Conservation (phyloP, 2,888 invertebrate genomes). For the Oligia latruncula region DNA sequence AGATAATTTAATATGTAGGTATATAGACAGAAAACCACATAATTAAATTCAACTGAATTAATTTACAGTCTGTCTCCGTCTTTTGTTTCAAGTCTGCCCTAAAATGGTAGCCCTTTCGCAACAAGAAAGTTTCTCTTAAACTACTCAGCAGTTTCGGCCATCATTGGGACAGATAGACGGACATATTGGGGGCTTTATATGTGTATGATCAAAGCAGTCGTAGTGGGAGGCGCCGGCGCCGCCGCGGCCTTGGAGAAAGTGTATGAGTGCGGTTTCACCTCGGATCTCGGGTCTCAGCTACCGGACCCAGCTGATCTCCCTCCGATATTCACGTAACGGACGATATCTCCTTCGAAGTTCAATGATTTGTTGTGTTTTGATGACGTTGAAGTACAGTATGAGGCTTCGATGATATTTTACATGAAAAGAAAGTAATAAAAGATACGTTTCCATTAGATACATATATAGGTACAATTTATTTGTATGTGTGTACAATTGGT, state of each 20-base stretch:
- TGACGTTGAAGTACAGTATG: conserved; percentile 8
- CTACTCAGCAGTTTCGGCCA: conserved; percentile 26
- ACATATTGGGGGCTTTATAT: conserved; percentile 58
- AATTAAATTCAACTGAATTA: not conserved
- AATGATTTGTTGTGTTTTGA: conserved; percentile 51
- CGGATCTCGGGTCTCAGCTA: conserved; percentile 69
- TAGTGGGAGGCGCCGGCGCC: conserved; percentile 76
- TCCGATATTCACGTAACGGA: conserved; percentile 67
- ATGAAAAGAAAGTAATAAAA: not conserved
- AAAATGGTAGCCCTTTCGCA: conserved; percentile 6
- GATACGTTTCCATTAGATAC: not conserved
- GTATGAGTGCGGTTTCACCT: conserved; percentile 80
- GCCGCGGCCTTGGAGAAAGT: conserved; percentile 87
- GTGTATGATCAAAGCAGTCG: conserved; percentile 50
- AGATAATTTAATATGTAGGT: not conserved
- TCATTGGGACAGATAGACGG: conserved; percentile 44
- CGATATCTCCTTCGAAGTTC: conserved; percentile 69
- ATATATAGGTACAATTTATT: not conserved
- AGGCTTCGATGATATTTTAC: not conserved
- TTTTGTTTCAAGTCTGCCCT: conserved; percentile 1
- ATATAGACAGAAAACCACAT: not conserved
- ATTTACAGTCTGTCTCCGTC: not conserved
- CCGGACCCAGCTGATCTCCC: conserved; percentile 70
- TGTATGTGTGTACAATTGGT: too few relatives aligned
- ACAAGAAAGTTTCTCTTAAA: conserved; percentile 22